Conservation (phyloP, 2,113 vertebrate genomes). For the Oxyruncus cristatus region DNA sequence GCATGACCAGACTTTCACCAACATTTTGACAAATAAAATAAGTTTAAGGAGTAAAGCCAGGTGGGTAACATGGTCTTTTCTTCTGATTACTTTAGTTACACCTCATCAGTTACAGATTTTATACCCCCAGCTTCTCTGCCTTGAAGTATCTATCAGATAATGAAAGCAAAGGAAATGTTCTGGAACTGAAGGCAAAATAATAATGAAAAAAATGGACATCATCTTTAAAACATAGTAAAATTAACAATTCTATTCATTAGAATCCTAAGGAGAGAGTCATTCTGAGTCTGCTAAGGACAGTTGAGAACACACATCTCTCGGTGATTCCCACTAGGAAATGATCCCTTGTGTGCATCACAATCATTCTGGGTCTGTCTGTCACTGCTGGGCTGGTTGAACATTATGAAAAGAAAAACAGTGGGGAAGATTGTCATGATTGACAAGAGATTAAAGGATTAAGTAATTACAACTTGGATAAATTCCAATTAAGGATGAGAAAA, state of each 20-base stretch:
- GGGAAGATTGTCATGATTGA: background rate
- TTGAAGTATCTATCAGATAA: background rate
- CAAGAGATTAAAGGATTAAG: slow-evolving; percentile 29
- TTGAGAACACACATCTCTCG: background rate
- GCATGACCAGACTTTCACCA: background rate
- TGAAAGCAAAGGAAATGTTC: background rate
- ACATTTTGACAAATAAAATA: background rate
- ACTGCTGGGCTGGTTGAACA: background rate
- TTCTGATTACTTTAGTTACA: background rate
- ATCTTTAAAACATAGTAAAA: background rate
- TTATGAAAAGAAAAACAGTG: background rate
- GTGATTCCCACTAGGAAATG: background rate
- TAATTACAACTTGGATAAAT: slow-evolving; percentile 1
- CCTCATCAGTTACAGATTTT: background rate
- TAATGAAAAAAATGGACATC: background rate
- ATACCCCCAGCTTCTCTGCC: background rate
- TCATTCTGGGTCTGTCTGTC: background rate
- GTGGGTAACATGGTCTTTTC: background rate
- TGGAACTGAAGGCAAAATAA: background rate
- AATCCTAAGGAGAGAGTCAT: background rate
- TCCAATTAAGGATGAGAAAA: background rate
- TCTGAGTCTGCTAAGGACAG: background rate
- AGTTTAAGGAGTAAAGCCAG: background rate
- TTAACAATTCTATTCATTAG: background rate
- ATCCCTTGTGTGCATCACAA: background rate